These are phyloP conservation scores for Channa argus DNA, from an alignment of 2,113 vertebrate species.

Conservation along the genomic window DNA sequence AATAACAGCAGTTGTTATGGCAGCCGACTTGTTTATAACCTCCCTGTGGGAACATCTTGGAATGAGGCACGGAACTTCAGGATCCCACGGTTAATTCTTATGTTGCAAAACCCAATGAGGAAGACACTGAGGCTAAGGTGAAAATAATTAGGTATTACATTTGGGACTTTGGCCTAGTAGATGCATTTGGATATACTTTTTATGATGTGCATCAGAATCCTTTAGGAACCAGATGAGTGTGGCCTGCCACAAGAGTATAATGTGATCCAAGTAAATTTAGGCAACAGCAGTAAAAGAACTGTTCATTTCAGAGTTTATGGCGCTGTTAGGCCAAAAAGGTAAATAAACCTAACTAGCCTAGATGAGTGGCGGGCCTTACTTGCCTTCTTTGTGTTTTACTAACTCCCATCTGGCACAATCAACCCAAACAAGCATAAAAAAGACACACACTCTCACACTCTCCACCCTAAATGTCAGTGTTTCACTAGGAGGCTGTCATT, in stretches of 20 bases:
- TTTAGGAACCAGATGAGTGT: slow-evolving; percentile 38
- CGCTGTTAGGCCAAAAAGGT: slow-evolving; percentile 39
- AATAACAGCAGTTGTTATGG: slow-evolving; percentile 73
- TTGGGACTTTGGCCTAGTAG: slow-evolving; percentile 5
- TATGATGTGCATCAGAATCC: slow-evolving; percentile 28
- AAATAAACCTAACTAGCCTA: slow-evolving; percentile 47
- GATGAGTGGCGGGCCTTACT: slow-evolving; percentile 18
- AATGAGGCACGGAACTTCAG: slow-evolving; percentile 27
- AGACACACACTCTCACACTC: slow-evolving; percentile 3
- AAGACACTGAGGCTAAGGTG: slow-evolving; percentile 24
- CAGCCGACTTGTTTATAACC: slow-evolving; percentile 72
- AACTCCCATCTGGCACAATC: slow-evolving; percentile 10
- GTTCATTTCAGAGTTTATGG: slow-evolving; percentile 43
- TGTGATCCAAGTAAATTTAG: slow-evolving; percentile 42
- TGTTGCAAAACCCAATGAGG: slow-evolving; percentile 42
- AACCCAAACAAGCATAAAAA: slow-evolving; percentile 35
- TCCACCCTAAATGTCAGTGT: slow-evolving; percentile 13
- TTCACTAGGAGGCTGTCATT: slow-evolving; percentile 11
- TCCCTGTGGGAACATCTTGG: slow-evolving; percentile 60
- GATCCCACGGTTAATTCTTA: slow-evolving; percentile 39
- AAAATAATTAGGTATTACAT: slow-evolving; percentile 49
- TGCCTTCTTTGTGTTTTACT: slow-evolving; percentile 55
- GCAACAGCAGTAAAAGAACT: slow-evolving; percentile 43
- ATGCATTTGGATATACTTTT: slow-evolving; percentile 35
- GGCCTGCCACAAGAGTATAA: slow-evolving; percentile 55